Conservation (phyloP, 2,113 vertebrate species). For the Narcine bancroftii region DNA sequence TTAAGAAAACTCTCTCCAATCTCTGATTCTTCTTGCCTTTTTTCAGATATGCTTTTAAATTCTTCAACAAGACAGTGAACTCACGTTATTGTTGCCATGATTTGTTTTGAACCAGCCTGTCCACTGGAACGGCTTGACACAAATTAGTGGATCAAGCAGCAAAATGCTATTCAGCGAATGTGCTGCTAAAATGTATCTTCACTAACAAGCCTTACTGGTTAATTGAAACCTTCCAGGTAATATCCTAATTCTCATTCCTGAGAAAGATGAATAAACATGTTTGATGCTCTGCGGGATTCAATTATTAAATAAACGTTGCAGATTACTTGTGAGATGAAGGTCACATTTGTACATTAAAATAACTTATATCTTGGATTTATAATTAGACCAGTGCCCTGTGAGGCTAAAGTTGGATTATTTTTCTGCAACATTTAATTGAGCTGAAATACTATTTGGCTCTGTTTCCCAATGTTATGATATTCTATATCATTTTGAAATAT, state of each 20-base stretch:
- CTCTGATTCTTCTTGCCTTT: neutral
- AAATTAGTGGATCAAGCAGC: neutral
- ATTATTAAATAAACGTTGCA: constrained; percentile 19
- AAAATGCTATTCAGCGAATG: neutral
- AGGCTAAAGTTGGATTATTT: constrained; percentile 1
- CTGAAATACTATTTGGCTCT: neutral
- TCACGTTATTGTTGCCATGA: neutral
- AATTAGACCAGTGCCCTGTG: neutral
- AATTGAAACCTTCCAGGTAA: constrained; percentile 27
- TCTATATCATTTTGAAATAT: too few relatives aligned
- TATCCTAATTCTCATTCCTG: neutral
- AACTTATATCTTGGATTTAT: neutral
- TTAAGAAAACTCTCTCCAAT: neutral
- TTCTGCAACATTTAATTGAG: constrained; percentile 12
- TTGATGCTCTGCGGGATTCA: constrained; percentile 4
- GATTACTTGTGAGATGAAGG: constrained; percentile 16
- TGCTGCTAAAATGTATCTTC: neutral
- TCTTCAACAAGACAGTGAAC: neutral
- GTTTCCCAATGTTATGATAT: neutral
- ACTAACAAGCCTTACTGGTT: neutral
- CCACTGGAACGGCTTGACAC: constrained; percentile 9
- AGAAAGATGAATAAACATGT: constrained; percentile 31
- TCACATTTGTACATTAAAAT: constrained; percentile 23
- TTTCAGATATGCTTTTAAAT: too few relatives aligned
- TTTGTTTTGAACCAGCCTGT: neutral